These are phyloP conservation scores for Drosophila kanapiae DNA, from an alignment of 1,140 invertebrate genomes.

Conservation along the genomic window DNA sequence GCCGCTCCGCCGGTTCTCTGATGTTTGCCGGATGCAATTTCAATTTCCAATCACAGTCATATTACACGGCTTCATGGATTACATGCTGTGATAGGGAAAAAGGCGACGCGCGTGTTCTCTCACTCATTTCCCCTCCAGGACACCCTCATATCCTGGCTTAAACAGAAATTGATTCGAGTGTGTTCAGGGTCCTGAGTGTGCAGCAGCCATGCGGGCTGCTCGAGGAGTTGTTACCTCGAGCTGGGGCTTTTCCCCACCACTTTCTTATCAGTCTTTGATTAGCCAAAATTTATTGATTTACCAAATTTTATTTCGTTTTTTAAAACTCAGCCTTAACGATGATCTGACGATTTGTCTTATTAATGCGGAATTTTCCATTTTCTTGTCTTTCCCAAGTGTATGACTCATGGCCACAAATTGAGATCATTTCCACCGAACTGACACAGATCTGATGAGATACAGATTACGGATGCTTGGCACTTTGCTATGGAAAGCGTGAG, in stretches of 20 bases:
- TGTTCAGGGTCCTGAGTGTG: constrained; percentile 21
- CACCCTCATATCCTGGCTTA: constrained; percentile 31
- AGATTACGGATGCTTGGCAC: constrained; percentile 3
- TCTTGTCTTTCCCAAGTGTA: background rate
- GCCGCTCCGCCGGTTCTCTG: constrained; percentile 36
- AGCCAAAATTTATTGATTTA: constrained; percentile 7
- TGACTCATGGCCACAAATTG: constrained; percentile 29
- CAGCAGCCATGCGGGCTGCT: constrained; percentile 31
- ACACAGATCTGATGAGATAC: constrained; percentile 21
- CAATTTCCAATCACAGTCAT: constrained; percentile 81
- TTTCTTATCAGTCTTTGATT: background rate
- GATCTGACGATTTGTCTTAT: background rate
- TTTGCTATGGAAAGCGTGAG: constrained; percentile 2
- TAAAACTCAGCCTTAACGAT: too few species aligned
- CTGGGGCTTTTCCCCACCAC: background rate
- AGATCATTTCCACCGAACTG: constrained; percentile 33
- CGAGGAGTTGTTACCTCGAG: constrained; percentile 7
- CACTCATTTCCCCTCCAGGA: constrained; percentile 27
- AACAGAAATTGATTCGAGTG: constrained; percentile 52
- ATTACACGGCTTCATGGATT: constrained; percentile 77
- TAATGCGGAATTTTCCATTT: constrained; percentile 10
- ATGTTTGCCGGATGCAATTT: constrained; percentile 78
- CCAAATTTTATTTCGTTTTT: background rate
- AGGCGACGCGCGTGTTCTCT: background rate
- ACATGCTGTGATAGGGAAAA: constrained; percentile 31